phyloP scores from a whole-genome alignment of 2,113 vertebrate species.

The Pelvicachromis taeniatus region DNA sequence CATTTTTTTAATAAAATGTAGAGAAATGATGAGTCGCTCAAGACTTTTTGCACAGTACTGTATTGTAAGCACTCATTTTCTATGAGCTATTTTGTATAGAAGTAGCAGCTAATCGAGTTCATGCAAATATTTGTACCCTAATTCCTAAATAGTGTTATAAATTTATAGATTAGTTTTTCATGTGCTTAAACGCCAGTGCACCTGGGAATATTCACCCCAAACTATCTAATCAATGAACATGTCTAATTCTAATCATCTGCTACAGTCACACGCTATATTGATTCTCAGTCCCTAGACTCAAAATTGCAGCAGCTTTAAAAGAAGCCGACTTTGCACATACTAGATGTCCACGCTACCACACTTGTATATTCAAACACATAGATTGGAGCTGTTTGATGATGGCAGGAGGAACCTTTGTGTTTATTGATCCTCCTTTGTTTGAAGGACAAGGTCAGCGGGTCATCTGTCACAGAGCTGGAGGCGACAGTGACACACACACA shows the following conservation, averaged over 20 bases:
- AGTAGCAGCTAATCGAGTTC: neutral
- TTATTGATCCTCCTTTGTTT: slow-evolving; percentile 57
- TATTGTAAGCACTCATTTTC: neutral
- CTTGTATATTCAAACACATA: neutral
- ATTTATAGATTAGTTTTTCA: slow-evolving; percentile 4
- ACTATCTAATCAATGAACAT: slow-evolving; percentile 57
- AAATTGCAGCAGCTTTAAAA: slow-evolving; percentile 9
- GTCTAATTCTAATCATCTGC: slow-evolving; percentile 62
- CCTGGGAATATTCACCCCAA: slow-evolving; percentile 37
- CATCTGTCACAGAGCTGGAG: slow-evolving; percentile 47
- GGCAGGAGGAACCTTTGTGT: slow-evolving; percentile 34
- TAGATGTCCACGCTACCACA: neutral
- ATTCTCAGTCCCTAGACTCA: slow-evolving; percentile 2
- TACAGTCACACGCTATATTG: slow-evolving; percentile 19
- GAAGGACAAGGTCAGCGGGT: slow-evolving; percentile 63
- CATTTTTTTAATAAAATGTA: neutral
- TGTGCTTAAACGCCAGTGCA: slow-evolving; percentile 17
- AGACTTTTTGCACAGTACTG: neutral
- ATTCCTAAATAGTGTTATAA: slow-evolving; percentile 8
- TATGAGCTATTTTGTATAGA: neutral
- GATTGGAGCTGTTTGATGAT: slow-evolving; percentile 41
- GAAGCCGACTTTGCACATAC: neutral
- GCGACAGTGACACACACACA: slow-evolving; percentile 37
- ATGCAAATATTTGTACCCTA: neutral
- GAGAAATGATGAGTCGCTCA: neutral